Evolutionary conservation across 2,888 invertebrate species (phyloP), one percentile per base, ranked within the genome.

Genomic region (Caenorhabditis sp.): DNA sequence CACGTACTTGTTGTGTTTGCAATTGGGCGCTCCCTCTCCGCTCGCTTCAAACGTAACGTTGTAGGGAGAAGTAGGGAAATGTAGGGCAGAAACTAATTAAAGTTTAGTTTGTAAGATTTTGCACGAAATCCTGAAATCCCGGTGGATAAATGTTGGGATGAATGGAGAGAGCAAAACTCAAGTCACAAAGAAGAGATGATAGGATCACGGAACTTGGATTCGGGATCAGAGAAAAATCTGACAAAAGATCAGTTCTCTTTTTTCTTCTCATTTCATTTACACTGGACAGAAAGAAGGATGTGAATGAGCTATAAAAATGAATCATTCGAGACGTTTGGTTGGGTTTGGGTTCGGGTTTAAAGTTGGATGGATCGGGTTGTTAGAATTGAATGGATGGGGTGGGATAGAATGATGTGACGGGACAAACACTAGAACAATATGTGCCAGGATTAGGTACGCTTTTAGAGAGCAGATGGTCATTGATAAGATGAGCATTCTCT

Each of bases 11-110:
- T 18, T 13, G 13, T 40, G 11, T 53, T 62, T 62, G 71, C 71
- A 71, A 62, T 71, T 71, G 53, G 62, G 32, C n/a, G n/a, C n/a
- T n/a, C n/a, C n/a, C n/a, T n/a, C n/a, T n/a, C n/a, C n/a, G n/a
- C n/a, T n/a, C n/a, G n/a, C n/a, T n/a, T n/a, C n/a, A 71, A 62
- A 55, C 62, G 62, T 70, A 70, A 62, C 40, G 51, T 56, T 51
- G 50, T 20, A 60, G n/a, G n/a, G n/a, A n/a, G n/a, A n/a, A n/a
- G 32, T 32, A 32, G 32, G 32, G 32, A 60, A 24, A 5, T 22
- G 51, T 24, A 26, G 47, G 32, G 40, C 24, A 56, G 18, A 62
- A 71, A 64, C 72, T 64, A 72, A 72, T 72, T 72, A 72, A 64
- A 64, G 64, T 64, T 64, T 64, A 55, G 55, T 53, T 71, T 71